phyloP scores from a whole-genome alignment of 2,888 invertebrate genomes.

The Autographa gamma region DNA sequence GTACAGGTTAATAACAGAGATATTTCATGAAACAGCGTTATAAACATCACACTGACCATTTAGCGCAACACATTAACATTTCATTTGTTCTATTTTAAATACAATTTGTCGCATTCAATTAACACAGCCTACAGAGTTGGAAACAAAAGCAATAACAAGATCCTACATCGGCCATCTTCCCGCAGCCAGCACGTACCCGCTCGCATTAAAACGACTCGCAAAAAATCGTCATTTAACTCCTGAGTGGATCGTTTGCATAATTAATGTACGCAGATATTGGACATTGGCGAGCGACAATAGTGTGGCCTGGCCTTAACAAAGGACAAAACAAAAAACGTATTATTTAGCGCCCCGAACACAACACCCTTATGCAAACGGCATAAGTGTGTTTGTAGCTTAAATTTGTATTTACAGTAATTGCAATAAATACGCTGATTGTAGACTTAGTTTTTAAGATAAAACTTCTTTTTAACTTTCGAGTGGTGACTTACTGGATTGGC shows the following conservation, averaged over 20 bases:
- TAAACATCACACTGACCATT: slow-evolving; percentile 4
- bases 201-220: slow-evolving; percentile 70
- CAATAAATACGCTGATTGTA: slow-evolving; percentile 49
- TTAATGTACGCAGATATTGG: slow-evolving; percentile 75
- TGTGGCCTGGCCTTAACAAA: slow-evolving; percentile 55
- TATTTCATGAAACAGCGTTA: not conserved
- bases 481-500: slow-evolving; percentile 40
- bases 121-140: slow-evolving; percentile 21
- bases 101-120: slow-evolving; percentile 24
- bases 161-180: slow-evolving; percentile 55
- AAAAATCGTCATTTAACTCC: slow-evolving; percentile 69
- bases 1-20: slow-evolving; percentile 2
- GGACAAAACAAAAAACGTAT: slow-evolving; percentile 14
- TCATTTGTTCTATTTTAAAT: not conserved
- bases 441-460: slow-evolving; percentile 26
- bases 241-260: slow-evolving; percentile 78
- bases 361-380: slow-evolving; percentile 37
- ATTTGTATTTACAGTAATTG: slow-evolving; percentile 47
- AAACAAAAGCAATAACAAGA: slow-evolving; percentile 54
- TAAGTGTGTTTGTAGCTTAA: slow-evolving; percentile 29
- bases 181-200: slow-evolving; percentile 72
- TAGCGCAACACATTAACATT: slow-evolving; percentile 4
- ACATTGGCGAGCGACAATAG: slow-evolving; percentile 65
- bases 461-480: slow-evolving; percentile 13
- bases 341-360: slow-evolving; percentile 32